phyloP scores from a whole-genome alignment of 64 coral and sea anemone species.

The Stylophora pistillata region DNA sequence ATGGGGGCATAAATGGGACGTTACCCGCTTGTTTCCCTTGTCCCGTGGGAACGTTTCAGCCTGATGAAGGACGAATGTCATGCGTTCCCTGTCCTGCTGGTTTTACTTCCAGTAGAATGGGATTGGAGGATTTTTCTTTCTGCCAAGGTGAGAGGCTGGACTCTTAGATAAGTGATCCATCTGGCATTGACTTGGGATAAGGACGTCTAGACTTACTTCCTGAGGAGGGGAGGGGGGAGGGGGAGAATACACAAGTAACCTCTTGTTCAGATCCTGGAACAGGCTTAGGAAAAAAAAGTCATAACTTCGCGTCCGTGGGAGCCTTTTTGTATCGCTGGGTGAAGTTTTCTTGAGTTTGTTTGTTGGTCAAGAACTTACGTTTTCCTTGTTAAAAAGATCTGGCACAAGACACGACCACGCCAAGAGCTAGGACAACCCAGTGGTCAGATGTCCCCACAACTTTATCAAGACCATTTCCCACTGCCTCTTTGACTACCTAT shows the following conservation, averaged over 20 bases:
- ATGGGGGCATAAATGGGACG: background rate
- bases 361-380: background rate
- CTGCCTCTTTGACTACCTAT: background rate
- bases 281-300: too few relatives aligned
- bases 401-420: background rate
- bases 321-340: background rate
- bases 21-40: constrained; percentile 19
- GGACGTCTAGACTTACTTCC: too few relatives aligned
- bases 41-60: constrained; percentile 36
- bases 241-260: too few relatives aligned
- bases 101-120: constrained; percentile 2
- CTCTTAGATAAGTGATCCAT: too few relatives aligned
- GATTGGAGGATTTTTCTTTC: background rate
- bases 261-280: too few relatives aligned
- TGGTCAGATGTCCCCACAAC: background rate
- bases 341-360: background rate
- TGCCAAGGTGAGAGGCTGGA: constrained; percentile 36
- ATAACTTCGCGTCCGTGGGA: too few relatives aligned
- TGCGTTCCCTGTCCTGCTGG: constrained; percentile 36
- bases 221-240: too few relatives aligned
- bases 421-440: background rate
- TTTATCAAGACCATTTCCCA: background rate
- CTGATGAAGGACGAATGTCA: constrained; percentile 8
- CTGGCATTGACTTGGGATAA: too few relatives aligned
- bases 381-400: background rate